Evolutionary conservation across 1,140 invertebrate species (phyloP).

Genomic region (Lepidostoma basale): DNA sequence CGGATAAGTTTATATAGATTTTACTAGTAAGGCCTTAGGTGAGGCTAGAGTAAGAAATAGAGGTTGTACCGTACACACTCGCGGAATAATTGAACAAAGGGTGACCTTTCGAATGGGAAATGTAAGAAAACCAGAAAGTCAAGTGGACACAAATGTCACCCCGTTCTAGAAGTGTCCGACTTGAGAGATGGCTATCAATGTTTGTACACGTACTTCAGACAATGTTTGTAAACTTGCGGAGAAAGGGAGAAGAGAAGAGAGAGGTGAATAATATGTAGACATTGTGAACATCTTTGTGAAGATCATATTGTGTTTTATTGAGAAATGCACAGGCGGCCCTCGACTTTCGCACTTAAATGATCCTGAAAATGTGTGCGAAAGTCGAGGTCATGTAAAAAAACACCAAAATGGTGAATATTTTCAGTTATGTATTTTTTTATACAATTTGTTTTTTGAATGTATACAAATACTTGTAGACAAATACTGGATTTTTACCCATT

Average conservation of each 20-base stretch:
- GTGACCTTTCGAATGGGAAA: slow-evolving; percentile 24
- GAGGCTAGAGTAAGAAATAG: not conserved
- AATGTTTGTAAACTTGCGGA: not conserved
- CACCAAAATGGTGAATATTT: too few species aligned
- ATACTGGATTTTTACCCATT: too few species aligned
- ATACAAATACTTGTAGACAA: too few species aligned
- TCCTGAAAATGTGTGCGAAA: too few species aligned
- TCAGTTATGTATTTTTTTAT: too few species aligned
- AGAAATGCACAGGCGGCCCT: too few species aligned
- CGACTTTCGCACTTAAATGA: too few species aligned
- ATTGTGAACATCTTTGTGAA: not conserved
- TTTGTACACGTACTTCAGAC: not conserved
- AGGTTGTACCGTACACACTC: not conserved
- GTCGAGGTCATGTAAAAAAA: too few species aligned
- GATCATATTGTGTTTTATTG: too few species aligned
- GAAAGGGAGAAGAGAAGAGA: not conserved
- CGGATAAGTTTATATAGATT: too few species aligned
- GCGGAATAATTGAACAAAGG: slow-evolving; percentile 20
- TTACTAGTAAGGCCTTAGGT: too few species aligned
- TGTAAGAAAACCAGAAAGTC: slow-evolving; percentile 39
- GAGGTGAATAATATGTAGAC: not conserved
- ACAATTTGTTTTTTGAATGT: too few species aligned
- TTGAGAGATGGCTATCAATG: not conserved
- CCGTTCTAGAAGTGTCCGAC: slow-evolving; percentile 3
- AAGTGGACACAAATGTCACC: slow-evolving; percentile 36